Conservation (phyloP, 2,113 vertebrate genomes). For the Menura novaehollandiae region DNA sequence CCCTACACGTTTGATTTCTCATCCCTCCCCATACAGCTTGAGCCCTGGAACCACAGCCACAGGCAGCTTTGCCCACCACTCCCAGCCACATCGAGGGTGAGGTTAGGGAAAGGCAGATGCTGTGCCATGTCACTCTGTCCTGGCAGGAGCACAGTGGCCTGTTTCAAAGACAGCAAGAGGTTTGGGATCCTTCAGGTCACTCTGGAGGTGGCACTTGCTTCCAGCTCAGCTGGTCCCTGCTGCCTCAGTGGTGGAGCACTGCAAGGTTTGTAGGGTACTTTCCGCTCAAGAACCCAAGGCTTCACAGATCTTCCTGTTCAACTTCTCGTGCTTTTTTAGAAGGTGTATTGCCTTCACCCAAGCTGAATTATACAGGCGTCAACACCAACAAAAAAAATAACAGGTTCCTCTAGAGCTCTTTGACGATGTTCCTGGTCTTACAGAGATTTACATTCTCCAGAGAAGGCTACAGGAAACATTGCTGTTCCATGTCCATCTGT, state of each 20-base stretch:
- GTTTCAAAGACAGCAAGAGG: background rate
- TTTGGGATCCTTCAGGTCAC: background rate
- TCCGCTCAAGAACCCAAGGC: background rate
- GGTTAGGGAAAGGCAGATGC: background rate
- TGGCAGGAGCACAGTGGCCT: background rate
- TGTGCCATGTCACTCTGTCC: background rate
- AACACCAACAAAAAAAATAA: background rate
- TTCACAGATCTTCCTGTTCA: background rate
- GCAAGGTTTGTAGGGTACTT: background rate
- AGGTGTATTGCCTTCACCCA: background rate
- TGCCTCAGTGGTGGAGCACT: background rate
- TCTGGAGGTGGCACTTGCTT: background rate
- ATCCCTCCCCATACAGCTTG: rapidly evolving
- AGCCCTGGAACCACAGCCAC: background rate
- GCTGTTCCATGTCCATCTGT: background rate
- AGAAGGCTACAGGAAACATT: background rate
- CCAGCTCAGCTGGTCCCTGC: background rate
- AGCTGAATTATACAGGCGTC: background rate
- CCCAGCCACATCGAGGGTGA: rapidly evolving
- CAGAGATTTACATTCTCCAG: background rate
- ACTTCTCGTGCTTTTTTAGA: background rate
- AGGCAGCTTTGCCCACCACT: background rate
- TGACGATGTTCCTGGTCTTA: background rate
- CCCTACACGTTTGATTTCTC: background rate
- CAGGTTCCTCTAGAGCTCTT: background rate